phyloP scores from a whole-genome alignment of 2,797 vertebrate genomes.

The Sciurus carolinensis region DNA sequence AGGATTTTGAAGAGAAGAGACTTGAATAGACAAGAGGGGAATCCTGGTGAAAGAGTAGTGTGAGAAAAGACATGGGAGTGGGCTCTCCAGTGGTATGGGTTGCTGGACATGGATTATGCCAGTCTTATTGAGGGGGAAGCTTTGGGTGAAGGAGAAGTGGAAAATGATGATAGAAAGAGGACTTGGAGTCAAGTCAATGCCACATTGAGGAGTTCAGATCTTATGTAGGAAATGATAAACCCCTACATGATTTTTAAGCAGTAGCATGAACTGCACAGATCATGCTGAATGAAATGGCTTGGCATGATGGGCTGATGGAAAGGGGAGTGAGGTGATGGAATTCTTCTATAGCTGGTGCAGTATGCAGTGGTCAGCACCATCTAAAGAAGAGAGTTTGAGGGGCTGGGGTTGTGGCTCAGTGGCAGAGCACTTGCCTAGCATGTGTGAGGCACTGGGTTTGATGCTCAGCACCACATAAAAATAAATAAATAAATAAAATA shows the following conservation, averaged over 20 bases:
- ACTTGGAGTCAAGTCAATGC: neutral
- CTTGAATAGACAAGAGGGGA: neutral
- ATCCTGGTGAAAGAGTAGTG: neutral
- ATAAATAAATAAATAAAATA: too few relatives aligned
- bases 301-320: neutral
- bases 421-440: too few relatives aligned
- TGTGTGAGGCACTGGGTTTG: too few relatives aligned
- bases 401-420: too few relatives aligned
- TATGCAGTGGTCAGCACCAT: neutral
- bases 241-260: conserved; percentile 33
- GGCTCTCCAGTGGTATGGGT: neutral
- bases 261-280: conserved; percentile 33
- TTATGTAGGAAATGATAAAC: conserved; percentile 3
- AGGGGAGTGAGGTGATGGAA: neutral
- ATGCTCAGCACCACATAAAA: too few relatives aligned
- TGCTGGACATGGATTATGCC: neutral
- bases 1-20: conserved; percentile 33
- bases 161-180: neutral
- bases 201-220: neutral
- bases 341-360: conserved; percentile 5
- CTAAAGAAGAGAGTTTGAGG: neutral
- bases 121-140: neutral
- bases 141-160: conserved; percentile 40
- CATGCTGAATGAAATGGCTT: conserved; percentile 40
- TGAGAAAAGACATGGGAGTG: conserved; percentile 16